Percentiles rank a stretch among this genome's conserved stretches.
These are phyloP conservation scores for Lutraria lutraria DNA, from an alignment of 2,888 invertebrate genomes.

Conservation along the genomic window DNA sequence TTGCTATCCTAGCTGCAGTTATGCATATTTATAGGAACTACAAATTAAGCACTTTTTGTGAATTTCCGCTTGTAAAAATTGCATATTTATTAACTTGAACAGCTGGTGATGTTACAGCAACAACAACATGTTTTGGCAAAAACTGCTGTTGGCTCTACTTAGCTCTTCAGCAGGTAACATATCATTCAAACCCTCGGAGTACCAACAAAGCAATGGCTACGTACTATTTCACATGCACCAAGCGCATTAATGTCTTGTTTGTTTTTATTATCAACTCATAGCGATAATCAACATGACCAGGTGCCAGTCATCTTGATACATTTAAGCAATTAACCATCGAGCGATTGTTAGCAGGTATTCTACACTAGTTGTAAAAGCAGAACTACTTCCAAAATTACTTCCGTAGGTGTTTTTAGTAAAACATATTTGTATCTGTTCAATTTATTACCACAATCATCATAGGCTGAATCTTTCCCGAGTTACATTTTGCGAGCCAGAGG, in stretches of 20 bases:
- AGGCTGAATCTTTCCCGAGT: too few species aligned
- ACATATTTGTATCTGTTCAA: too few species aligned
- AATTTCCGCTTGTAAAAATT: background rate
- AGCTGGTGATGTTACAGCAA: background rate
- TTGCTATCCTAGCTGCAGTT: background rate
- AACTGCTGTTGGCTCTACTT: background rate
- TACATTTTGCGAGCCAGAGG: too few species aligned
- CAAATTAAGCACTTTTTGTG: background rate
- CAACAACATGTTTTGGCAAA: background rate
- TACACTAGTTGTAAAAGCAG: too few species aligned
- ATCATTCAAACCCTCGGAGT: background rate
- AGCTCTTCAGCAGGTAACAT: background rate
- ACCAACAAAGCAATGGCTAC: too few species aligned
- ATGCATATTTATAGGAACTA: background rate
- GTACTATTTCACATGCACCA: too few species aligned
- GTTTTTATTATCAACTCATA: background rate
- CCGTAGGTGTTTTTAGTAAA: too few species aligned
- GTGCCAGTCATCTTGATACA: background rate
- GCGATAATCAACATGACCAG: background rate
- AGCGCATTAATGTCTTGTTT: background rate
- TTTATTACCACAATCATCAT: too few species aligned
- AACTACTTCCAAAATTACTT: too few species aligned
- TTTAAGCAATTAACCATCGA: background rate
- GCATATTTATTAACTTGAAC: background rate
- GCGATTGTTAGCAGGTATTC: too few species aligned